Evolutionary conservation across 2,113 vertebrate species (phyloP), one percentile per base, ranked within the genome.

Genomic region (Rhinogobius similis): DNA sequence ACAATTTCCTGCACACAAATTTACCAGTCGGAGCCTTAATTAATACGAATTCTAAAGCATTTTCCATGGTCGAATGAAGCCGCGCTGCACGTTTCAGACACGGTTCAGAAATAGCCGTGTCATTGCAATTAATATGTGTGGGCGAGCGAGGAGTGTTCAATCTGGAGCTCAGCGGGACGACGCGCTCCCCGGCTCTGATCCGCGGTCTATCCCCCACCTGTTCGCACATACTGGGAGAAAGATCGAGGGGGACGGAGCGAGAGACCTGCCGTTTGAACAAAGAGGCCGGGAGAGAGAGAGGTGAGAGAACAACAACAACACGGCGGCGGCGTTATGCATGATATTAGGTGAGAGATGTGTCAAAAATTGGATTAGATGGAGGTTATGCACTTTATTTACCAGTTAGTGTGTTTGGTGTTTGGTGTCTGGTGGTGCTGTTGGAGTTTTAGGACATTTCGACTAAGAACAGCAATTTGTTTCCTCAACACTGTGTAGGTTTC

Each of bases 171-270:
- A 61, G 58, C 29, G 20, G 58, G 58, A 61, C 11, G 58, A 41
- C 62, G 29, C 29, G 21, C 58, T 36, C 29, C 29, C 3, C 1
- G 26, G 18, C 58, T 61, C 58, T 38, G 29, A 21, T 61, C 58
- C 58, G 38, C 29, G 55, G 55, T 58, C 5, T 58, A 18, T 58
- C 55, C 55, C 16, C 55, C 55, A 29, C 55, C 55, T 58, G 55
- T 27, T 58, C 13, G 23, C 21, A 13, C 21, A 12, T 10, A 14
- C 21, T 2, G n/a, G 4, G 21, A 53, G 50, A 53, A 10, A 53
- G 48, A n/a, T 20, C 2, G n/a, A 55, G 44, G n/a, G 16, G 20
- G 4, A 48, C 16, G 20, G 44, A n/a, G 16, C 0, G 18, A 48
- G 44, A n/a, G 18, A 48, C 10, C 29, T 29, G 5, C 29, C 2